Evolutionary conservation across 2,888 invertebrate species (phyloP), one percentile per base, ranked within the genome.

Genomic region (Mimachlamys varia): DNA sequence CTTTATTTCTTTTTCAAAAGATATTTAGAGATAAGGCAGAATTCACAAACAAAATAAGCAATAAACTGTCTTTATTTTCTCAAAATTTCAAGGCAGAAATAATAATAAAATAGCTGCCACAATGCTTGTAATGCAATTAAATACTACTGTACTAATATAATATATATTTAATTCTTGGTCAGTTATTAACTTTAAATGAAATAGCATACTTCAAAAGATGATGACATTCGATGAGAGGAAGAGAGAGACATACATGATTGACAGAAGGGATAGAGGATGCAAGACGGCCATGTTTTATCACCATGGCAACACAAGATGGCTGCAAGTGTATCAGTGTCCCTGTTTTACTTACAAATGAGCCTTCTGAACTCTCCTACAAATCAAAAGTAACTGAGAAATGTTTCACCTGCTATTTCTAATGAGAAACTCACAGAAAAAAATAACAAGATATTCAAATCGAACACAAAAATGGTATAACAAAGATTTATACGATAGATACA

Each of bases 311-410:
- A 27, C 10, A 76, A 33, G 13, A 27, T 76, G 27, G 76, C 76
- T 27, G 76, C n/a, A n/a, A n/a, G n/a, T 76, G 27, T n/a, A 33
- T 76, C 22, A 44, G 44, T 19, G 76, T 76, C 12, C 12, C 27
- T 33, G 17, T 76, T 76, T 33, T 76, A 76, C 76, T 76, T 76
- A 76, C 76, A 33, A 76, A 76, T 27, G 76, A 76, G 76, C 76
- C 76, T 76, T 76, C 76, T 76, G 76, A 76, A 76, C 76, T 76
- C 33, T 76, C 76, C 76, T 76, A 76, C 76, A 76, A 76, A 76
- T 76, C 33, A 76, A 76, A 76, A 19, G 58, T 58, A 2, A n/a
- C 58, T 58, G 19, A 58, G 58, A 58, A 58, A 58, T 58, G 58
- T 22, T 58, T 58, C 19, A 58, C 19, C 22, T 58, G 22, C 0